Evolutionary conservation across 2,888 invertebrate genomes (phyloP).

Genomic region (Aspidiotus destructor): DNA sequence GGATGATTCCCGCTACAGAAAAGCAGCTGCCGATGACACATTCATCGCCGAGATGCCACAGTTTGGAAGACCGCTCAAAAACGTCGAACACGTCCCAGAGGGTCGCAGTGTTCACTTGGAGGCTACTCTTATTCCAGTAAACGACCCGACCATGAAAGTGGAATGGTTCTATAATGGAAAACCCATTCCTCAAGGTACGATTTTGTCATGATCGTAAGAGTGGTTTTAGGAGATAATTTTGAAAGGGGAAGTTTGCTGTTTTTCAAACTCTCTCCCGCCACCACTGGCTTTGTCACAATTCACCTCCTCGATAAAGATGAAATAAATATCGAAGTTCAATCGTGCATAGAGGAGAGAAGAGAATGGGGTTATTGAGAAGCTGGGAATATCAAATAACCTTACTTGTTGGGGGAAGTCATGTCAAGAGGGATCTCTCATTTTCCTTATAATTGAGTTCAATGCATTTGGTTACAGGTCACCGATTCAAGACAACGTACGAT

Average conservation of each 20-base stretch:
- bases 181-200: slow-evolving; percentile 67
- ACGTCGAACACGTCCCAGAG: slow-evolving; percentile 70
- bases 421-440: background rate
- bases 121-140: slow-evolving; percentile 89
- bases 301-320: background rate
- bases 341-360: too few species aligned
- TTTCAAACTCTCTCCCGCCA: too few species aligned
- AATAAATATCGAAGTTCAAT: background rate
- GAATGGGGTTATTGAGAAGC: too few species aligned
- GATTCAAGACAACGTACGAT: slow-evolving; percentile 92
- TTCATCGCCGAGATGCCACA: slow-evolving; percentile 75
- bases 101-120: slow-evolving; percentile 83
- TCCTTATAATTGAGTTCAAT: background rate
- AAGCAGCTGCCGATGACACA: slow-evolving; percentile 61
- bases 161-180: slow-evolving; percentile 96
- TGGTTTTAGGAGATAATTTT: too few species aligned
- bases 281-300: too few species aligned
- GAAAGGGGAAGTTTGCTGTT: too few species aligned
- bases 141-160: slow-evolving; percentile 96
- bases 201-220: background rate
- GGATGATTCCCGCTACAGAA: slow-evolving; percentile 66
- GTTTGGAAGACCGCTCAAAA: slow-evolving; percentile 79
- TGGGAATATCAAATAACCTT: too few species aligned
- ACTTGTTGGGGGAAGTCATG: too few species aligned
- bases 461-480: slow-evolving; percentile 53